A percentile compares a stretch with the other conserved stretches of the same genome.
phyloP scores from a whole-genome alignment of 2,797 vertebrate genomes.

The Cuniculus paca region DNA sequence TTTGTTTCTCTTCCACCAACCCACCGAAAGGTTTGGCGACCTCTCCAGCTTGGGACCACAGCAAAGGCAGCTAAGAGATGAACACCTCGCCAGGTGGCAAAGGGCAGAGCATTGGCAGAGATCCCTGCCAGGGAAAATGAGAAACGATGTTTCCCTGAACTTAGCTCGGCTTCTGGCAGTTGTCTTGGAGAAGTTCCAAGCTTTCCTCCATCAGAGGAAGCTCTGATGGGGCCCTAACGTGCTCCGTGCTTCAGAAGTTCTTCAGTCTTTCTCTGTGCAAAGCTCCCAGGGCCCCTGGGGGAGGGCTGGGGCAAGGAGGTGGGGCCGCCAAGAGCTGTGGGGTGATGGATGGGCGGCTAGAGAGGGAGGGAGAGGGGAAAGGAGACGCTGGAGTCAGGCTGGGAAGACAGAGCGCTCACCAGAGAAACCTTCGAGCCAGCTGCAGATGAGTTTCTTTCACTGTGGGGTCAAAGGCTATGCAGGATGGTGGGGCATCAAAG shows the following conservation, averaged over 20 bases:
- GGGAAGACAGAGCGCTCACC: not conserved
- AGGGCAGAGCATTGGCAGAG: constrained; percentile 23
- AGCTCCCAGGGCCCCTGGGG: not conserved
- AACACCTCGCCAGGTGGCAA: constrained; percentile 30
- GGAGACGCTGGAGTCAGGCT: too few species aligned
- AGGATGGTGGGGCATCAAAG: constrained; percentile 25
- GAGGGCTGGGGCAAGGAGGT: not conserved
- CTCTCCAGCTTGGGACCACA: constrained; percentile 72
- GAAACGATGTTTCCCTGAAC: constrained; percentile 70
- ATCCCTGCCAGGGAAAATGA: constrained; percentile 65
- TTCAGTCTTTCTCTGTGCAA: constrained; percentile 22
- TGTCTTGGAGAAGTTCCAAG: constrained; percentile 75
- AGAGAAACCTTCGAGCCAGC: not conserved
- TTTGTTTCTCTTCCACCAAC: not conserved
- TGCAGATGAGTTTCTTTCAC: not conserved
- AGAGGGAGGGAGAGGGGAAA: not conserved
- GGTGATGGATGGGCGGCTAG: not conserved
- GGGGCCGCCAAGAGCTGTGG: not conserved
- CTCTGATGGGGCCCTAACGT: constrained; percentile 15
- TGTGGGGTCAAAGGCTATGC: not conserved
- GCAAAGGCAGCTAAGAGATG: constrained; percentile 64
- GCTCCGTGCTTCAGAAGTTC: constrained; percentile 8
- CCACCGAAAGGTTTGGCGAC: constrained; percentile 72
- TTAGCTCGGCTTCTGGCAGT: constrained; percentile 2
- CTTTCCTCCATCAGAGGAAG: constrained; percentile 47